phyloP scores from a whole-genome alignment of 2,888 invertebrate species.

The Phaedon cochleariae region DNA sequence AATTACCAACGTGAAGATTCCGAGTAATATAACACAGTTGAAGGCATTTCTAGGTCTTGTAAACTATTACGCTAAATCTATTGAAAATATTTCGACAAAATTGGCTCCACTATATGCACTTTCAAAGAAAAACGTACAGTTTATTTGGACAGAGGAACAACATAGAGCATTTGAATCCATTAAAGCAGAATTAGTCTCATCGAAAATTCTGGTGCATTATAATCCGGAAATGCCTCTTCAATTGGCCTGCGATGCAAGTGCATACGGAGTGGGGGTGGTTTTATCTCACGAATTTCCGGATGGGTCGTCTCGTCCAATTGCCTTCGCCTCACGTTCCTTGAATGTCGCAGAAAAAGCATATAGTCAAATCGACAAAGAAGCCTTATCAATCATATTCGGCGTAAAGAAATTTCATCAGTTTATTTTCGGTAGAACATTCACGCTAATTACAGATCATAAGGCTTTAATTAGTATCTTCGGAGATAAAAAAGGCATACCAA shows the following conservation, averaged over 20 bases:
- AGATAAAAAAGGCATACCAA: slow-evolving; percentile 14
- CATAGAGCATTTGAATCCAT: slow-evolving; percentile 1
- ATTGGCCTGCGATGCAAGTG: slow-evolving; percentile 7
- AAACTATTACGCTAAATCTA: slow-evolving; percentile 38
- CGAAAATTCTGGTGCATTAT: slow-evolving; percentile 7
- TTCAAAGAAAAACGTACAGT: slow-evolving; percentile 8
- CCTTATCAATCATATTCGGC: slow-evolving; percentile 12
- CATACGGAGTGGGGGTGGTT: slow-evolving; percentile 8
- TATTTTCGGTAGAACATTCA: slow-evolving; percentile 11
- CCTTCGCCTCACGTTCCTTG: slow-evolving; percentile 7
- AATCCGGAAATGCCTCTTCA: slow-evolving; percentile 2
- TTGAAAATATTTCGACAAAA: slow-evolving; percentile 26
- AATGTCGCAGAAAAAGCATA: slow-evolving; percentile 4
- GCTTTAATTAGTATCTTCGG: slow-evolving; percentile 20
- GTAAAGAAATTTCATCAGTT: slow-evolving; percentile 14
- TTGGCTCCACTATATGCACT: slow-evolving; percentile 3
- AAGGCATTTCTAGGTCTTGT: slow-evolving; percentile 20
- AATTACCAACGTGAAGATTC: slow-evolving; percentile 28
- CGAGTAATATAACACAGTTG: slow-evolving; percentile 32
- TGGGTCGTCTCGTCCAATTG: slow-evolving; percentile 11
- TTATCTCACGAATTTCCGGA: slow-evolving; percentile 5
- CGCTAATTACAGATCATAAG: slow-evolving; percentile 22
- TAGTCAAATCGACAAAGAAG: slow-evolving; percentile 18
- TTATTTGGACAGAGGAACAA: slow-evolving; percentile 1
- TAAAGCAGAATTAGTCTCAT: background rate